Conservation (phyloP, 2,113 vertebrate species). For the Stercorarius parasiticus region DNA sequence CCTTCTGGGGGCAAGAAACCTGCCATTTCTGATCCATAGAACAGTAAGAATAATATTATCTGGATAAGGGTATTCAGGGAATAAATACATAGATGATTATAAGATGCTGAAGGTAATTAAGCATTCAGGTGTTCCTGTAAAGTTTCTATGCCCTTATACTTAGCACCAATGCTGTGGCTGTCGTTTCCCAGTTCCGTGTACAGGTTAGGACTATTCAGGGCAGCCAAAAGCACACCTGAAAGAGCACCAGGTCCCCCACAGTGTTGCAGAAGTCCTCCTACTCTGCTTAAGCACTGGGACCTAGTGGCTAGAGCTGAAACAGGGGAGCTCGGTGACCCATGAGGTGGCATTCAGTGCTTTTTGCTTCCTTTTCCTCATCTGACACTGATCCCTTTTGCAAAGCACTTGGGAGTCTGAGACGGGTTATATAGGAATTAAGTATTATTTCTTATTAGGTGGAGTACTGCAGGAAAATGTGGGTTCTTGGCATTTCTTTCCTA, state of each 20-base stretch:
- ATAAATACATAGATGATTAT: neutral
- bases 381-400: neutral
- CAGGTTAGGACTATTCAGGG: neutral
- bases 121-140: neutral
- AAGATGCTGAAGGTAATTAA: neutral
- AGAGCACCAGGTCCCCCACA: neutral
- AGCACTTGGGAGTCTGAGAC: neutral
- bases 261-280: neutral
- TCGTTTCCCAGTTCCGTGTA: neutral
- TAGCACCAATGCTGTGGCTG: accelerated
- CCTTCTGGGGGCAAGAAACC: neutral
- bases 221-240: neutral
- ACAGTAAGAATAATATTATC: neutral
- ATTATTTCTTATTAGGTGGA: neutral
- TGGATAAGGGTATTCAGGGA: neutral
- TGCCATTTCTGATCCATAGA: neutral
- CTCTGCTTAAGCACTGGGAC: neutral
- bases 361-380: neutral
- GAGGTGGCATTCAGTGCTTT: neutral
- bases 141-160: neutral
- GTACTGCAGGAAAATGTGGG: neutral
- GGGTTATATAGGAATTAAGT: neutral
- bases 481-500: neutral
- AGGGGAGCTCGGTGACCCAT: neutral
- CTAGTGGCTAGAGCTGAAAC: neutral